Evolutionary conservation across 2,797 vertebrate species (phyloP).

Genomic region (Sebastes oblongus): DNA sequence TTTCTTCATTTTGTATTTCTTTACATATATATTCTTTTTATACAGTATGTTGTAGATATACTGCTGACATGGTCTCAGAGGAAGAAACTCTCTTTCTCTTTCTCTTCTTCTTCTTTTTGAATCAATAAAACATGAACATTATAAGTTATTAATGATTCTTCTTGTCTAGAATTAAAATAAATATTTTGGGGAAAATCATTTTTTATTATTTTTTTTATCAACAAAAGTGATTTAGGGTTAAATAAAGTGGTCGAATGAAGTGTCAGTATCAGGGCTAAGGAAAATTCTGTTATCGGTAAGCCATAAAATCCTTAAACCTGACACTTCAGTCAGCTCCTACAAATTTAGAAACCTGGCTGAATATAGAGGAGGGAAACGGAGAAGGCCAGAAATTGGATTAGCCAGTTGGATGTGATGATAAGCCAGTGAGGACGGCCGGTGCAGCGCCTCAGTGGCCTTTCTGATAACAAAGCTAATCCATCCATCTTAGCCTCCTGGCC

Average conservation of each 20-base stretch:
- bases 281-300: not conserved
- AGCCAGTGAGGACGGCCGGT: slow-evolving; percentile 46
- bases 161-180: not conserved
- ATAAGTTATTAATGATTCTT: too few relatives aligned
- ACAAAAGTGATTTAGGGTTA: not conserved
- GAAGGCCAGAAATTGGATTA: slow-evolving; percentile 61
- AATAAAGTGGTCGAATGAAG: not conserved
- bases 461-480: slow-evolving; percentile 73
- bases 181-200: not conserved
- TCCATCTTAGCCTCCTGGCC: slow-evolving; percentile 72
- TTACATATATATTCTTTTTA: not conserved
- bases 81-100: not conserved
- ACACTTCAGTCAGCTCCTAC: slow-evolving; percentile 6
- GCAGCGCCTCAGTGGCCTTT: slow-evolving; percentile 54
- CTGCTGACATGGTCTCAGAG: not conserved
- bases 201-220: not conserved
- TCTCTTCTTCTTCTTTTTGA: not conserved
- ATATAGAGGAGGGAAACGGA: slow-evolving; percentile 25
- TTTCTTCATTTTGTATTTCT: not conserved
- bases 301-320: slow-evolving; percentile 5
- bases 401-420: slow-evolving; percentile 65
- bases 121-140: not conserved
- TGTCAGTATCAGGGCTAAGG: not conserved
- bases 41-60: not conserved
- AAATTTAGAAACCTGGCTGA: slow-evolving; percentile 34